Evolutionary conservation across 2,797 vertebrate species (phyloP), one percentile per base, ranked within the genome.

Genomic region (Sebastes melanostomus): DNA sequence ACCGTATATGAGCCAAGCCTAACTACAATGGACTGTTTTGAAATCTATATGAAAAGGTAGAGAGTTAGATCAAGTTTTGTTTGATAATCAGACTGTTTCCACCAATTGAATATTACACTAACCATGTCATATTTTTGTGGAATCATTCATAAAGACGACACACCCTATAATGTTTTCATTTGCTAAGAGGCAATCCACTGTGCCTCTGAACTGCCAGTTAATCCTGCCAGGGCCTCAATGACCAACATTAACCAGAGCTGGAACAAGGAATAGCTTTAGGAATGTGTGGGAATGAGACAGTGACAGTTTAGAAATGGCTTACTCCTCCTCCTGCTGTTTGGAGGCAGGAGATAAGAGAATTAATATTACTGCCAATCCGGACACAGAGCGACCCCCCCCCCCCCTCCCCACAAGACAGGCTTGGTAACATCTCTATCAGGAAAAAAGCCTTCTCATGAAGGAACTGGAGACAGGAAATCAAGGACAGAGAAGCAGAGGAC

Each of bases 261-360:
- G 54, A 88, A 65, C 66, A 32, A 22, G 66, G 58, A 80, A 66
- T 67, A 60, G 58, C 63, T 77, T 73, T 82, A 62, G 66, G 77
- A 81, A 60, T 68, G 67, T n/a, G 66, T 78, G 68, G 63, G 68
- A 88, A 78, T 71, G 75, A 80, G 62, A 71, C 71, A 68, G 73
- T 88, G 65, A 69, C 71, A 70, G 73, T 89, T 85, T 75, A 62
- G 81, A 86, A 82, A 84, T 42, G 68, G 78, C 77, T 91, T 74
- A 59, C 70, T 89, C 85, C 67, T 75, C 88, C 86, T 86, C 77
- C 84, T 85, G 78, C 88, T 83, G 87, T 90, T 94, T 94, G 94
- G 88, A 91, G 71, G 79, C 66, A 72, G 38, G 79, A 91, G 94
- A 96, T 95, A 95, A 95, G 93, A 94, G 90, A 87, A 93, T 94